Conservation (phyloP, 2,888 invertebrate species). For the Drosophila macrothrix region DNA sequence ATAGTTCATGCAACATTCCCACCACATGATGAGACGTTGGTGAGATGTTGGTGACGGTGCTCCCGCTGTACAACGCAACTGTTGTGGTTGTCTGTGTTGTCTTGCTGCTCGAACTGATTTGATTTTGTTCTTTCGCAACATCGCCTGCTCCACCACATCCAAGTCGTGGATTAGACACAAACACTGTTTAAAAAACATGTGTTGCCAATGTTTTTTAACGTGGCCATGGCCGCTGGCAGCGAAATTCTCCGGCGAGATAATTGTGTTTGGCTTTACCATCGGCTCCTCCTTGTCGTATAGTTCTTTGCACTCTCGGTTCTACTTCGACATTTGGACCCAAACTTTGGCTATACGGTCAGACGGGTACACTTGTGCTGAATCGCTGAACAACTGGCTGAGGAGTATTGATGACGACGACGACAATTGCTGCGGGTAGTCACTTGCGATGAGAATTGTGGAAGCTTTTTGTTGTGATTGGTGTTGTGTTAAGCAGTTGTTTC, state of each 20-base stretch:
- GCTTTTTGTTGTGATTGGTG: no score
- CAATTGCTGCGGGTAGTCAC: no score
- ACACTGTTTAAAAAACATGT: slow-evolving; percentile 88
- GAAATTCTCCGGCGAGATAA: slow-evolving; percentile 57
- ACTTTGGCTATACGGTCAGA: no score
- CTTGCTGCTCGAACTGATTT: slow-evolving; percentile 90
- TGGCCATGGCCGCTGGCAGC: slow-evolving; percentile 88
- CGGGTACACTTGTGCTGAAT: no score
- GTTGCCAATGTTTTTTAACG: slow-evolving; percentile 94
- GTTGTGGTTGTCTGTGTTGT: slow-evolving; percentile 85
- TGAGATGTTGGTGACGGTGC: slow-evolving; percentile 74
- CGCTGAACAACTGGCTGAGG: no score
- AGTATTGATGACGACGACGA: no score
- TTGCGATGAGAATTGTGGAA: no score
- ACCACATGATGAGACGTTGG: slow-evolving; percentile 86
- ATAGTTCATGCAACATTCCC: slow-evolving; percentile 93
- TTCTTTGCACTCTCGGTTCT: no score
- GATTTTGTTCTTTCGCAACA: slow-evolving; percentile 87
- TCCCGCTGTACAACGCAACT: slow-evolving; percentile 82
- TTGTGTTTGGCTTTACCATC: slow-evolving; percentile 37
- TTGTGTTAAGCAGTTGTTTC: background rate
- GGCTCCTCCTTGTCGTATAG: slow-evolving; percentile 19
- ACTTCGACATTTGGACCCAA: no score
- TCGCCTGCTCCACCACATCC: slow-evolving; percentile 88
- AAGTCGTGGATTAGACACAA: slow-evolving; percentile 88